Conservation (phyloP, 1,140 invertebrate species). For the Amyelois transitella region DNA sequence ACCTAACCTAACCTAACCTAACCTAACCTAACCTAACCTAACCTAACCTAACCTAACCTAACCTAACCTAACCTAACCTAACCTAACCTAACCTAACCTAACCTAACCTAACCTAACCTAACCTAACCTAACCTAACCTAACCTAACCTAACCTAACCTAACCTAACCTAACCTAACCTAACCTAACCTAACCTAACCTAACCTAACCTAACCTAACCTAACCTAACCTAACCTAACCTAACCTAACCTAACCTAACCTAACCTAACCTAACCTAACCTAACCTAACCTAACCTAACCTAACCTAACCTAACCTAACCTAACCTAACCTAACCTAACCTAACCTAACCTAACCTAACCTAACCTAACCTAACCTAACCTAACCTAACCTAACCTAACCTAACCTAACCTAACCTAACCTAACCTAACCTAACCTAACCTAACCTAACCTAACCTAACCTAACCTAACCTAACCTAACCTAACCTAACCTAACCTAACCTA, state of each 20-base stretch:
- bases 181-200: not conserved
- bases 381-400: not conserved
- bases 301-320: not conserved
- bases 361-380: not conserved
- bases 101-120: not conserved
- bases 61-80: conserved; percentile 6
- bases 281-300: not conserved
- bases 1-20: too few relatives aligned
- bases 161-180: not conserved
- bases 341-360: not conserved
- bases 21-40: too few relatives aligned
- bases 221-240: not conserved
- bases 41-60: too few relatives aligned
- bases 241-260: not conserved
- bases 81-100: conserved; percentile 8
- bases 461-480: not conserved
- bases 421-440: not conserved
- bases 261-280: not conserved
- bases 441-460: not conserved
- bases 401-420: not conserved
- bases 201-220: not conserved
- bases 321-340: not conserved
- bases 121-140: not conserved
- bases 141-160: not conserved
- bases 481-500: conserved; percentile 7